phyloP scores from a whole-genome alignment of 2,888 invertebrate genomes.

The Scaptomyza reducta region DNA sequence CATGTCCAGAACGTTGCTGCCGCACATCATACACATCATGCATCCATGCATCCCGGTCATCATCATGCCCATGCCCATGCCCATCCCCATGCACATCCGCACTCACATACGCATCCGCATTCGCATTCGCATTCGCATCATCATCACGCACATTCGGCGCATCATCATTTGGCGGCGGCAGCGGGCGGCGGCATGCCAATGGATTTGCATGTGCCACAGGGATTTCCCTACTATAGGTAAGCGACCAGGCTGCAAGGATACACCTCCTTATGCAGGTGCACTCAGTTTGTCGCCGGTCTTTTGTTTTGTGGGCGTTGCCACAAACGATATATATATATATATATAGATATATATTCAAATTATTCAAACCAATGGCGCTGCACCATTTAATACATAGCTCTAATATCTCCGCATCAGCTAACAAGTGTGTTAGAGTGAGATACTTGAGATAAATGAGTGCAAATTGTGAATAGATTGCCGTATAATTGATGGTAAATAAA shows the following conservation, averaged over 20 bases:
- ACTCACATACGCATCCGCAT: slow-evolving; percentile 84
- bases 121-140: slow-evolving; percentile 84
- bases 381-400: slow-evolving; percentile 1
- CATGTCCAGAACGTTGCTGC: slow-evolving; percentile 85
- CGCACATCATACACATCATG: slow-evolving; percentile 81
- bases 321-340: slow-evolving; percentile 5
- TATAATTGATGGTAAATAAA: slow-evolving; percentile 44
- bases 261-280: slow-evolving; percentile 22
- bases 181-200: slow-evolving; percentile 90
- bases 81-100: slow-evolving; percentile 61
- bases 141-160: slow-evolving; percentile 53
- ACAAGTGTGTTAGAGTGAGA: background rate
- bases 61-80: slow-evolving; percentile 64
- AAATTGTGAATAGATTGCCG: slow-evolving; percentile 43
- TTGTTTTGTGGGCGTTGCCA: slow-evolving; percentile 68
- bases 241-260: background rate
- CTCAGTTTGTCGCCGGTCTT: slow-evolving; percentile 46
- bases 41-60: slow-evolving; percentile 68
- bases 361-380: slow-evolving; percentile 60
- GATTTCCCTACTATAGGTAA: slow-evolving; percentile 95
- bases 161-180: slow-evolving; percentile 83
- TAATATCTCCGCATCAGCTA: no score
- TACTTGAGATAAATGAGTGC: slow-evolving; percentile 26
- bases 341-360: slow-evolving; percentile 45
- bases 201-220: slow-evolving; percentile 96